Base-by-base conservation (phyloP, 2,888 invertebrate species). In the Tachina grossa region DNA sequence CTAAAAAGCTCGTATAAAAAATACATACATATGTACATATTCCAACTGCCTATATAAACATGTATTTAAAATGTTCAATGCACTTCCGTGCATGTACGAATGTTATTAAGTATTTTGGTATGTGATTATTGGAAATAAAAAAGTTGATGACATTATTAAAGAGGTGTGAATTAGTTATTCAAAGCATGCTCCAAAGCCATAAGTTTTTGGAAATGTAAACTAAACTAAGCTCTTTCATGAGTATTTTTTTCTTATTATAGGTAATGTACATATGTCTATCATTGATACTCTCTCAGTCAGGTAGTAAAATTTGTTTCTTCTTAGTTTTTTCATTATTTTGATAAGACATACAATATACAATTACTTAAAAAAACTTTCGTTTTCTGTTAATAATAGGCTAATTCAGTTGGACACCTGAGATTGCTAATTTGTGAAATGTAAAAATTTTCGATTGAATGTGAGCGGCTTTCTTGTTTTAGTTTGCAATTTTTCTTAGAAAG, bases 91-190 rank as follows among this genome's bases (percentile, higher is more conserved):
- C 66, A 55, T 53, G 63, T 63, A 63, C 63, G 22, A n/a, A 66
- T 45, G 55, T 76, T 65, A 51, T 47, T 47, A 39, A 39, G 57
- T 41, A 65, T 31, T 55, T 47, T 53, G 19, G 51, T 53, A 69
- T 69, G 68, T 59, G 49, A 41, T 68, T 47, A 51, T 49, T 66
- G n/a, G 31, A 69, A 55, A 69, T 59, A 16, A 59, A 59, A 49
- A 71, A 45, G 31, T 53, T 53, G 45, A 63, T 61, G 43, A 61
- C 59, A 63, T 61, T 51, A 78, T 19, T 61, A 72, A 65, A 72
- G 19, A 41, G 51, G 19, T 47, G 55, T 55, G 22, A 45, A 31
- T 85, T 77, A 63, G 39, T 19, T 74, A 85, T 85, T 85, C 84
- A 77, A 63, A 81, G 63, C 84, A 85, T 63, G 77, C 47, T 74